Conservation (phyloP, 2,888 invertebrate genomes). For the Limnephilus marmoratus region DNA sequence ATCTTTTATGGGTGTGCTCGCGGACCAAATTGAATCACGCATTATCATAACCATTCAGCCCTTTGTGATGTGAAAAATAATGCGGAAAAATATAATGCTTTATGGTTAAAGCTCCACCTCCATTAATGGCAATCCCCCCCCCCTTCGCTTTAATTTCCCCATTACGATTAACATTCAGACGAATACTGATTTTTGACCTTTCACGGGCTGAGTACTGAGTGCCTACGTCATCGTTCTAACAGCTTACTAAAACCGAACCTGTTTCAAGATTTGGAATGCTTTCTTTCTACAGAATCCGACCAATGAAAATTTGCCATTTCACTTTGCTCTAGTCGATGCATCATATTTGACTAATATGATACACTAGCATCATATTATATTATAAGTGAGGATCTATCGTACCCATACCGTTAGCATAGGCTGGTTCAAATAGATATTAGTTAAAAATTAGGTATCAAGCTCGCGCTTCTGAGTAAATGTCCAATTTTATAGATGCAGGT, state of each 20-base stretch:
- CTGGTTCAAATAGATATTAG: background rate
- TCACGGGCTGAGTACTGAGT: background rate
- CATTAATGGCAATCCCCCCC: background rate
- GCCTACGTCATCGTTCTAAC: background rate
- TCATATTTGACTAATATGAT: background rate
- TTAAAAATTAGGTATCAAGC: background rate
- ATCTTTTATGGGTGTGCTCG: conserved; percentile 58
- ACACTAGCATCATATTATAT: background rate
- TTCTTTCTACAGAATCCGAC: background rate
- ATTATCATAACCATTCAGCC: conserved; percentile 50
- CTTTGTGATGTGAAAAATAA: conserved; percentile 30
- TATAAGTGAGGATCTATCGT: background rate
- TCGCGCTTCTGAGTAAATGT: background rate
- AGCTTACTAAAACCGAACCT: background rate
- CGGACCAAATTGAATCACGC: conserved; percentile 58
- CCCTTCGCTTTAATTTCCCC: conserved; percentile 17
- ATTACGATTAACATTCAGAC: background rate
- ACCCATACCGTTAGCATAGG: background rate
- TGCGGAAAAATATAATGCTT: conserved; percentile 10
- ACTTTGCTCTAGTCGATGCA: background rate
- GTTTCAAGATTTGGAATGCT: background rate
- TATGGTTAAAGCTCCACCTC: background rate
- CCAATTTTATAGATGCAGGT: background rate
- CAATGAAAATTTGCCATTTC: background rate
- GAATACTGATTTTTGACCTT: background rate